These are phyloP conservation scores for Orchesellides sinensis DNA, from an alignment of 2,888 invertebrate species.

Conservation along the genomic window DNA sequence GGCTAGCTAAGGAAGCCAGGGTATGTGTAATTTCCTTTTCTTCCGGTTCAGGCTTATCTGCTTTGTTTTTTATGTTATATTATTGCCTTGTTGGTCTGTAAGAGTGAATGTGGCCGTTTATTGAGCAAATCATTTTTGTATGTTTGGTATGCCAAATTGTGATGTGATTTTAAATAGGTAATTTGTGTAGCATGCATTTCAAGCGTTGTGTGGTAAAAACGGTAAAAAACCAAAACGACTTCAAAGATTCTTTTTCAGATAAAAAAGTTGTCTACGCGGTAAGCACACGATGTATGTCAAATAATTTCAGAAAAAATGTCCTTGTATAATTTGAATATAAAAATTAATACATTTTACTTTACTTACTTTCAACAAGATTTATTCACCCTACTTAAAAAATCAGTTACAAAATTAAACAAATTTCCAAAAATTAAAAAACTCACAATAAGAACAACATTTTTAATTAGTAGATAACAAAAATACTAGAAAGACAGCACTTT, in stretches of 20 bases:
- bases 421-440: neutral
- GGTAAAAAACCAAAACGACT: no score
- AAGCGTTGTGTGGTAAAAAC: no score
- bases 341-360: neutral
- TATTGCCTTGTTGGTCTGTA: constrained; percentile 4
- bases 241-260: constrained; percentile 29
- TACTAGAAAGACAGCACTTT: no score
- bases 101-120: constrained; percentile 19
- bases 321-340: neutral
- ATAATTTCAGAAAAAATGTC: neutral
- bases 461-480: neutral
- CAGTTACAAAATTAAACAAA: neutral
- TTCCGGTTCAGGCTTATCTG: neutral
- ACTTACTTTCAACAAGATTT: constrained; percentile 10
- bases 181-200: no score
- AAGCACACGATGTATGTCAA: neutral
- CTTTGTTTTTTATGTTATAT: constrained; percentile 1
- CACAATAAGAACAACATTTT: no score
- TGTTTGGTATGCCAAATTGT: neutral
- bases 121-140: constrained; percentile 51
- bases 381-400: neutral
- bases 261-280: neutral
- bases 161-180: neutral
- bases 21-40: constrained; percentile 59
- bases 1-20: constrained; percentile 74